These are phyloP conservation scores for Digitonthophagus gazella DNA, from an alignment of 2,888 invertebrate genomes.

Conservation along the genomic window DNA sequence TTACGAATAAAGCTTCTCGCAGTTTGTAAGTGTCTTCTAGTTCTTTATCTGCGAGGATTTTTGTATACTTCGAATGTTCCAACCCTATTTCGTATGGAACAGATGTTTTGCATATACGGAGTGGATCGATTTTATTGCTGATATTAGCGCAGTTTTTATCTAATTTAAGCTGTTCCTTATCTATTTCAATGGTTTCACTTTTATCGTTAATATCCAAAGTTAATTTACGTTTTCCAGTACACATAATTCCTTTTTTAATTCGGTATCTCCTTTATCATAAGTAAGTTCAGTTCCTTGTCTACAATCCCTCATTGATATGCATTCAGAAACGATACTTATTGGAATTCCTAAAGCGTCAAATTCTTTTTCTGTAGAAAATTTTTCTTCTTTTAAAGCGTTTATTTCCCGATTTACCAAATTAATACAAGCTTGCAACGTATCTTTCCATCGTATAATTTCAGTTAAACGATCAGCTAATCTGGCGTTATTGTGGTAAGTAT, in stretches of 20 bases:
- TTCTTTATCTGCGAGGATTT: constrained; percentile 75
- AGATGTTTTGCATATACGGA: constrained; percentile 69
- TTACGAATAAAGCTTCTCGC: constrained; percentile 76
- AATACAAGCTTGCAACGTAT: constrained; percentile 58
- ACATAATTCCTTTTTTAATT: constrained; percentile 73
- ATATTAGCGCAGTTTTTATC: constrained; percentile 78
- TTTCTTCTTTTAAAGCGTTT: constrained; percentile 64
- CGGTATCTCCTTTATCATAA: constrained; percentile 73
- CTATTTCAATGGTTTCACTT: constrained; percentile 73
- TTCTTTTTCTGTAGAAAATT: constrained; percentile 70
- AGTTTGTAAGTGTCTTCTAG: constrained; percentile 74
- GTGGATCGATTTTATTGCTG: constrained; percentile 79
- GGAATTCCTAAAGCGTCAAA: constrained; percentile 69
- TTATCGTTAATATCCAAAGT: constrained; percentile 77
- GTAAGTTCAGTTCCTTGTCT: constrained; percentile 72
- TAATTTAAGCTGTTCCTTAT: constrained; percentile 70
- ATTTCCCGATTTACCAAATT: constrained; percentile 67
- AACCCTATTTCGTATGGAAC: constrained; percentile 81
- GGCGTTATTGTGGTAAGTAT: constrained; percentile 73
- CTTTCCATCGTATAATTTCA: constrained; percentile 66
- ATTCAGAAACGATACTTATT: constrained; percentile 67
- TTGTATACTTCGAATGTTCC: constrained; percentile 72
- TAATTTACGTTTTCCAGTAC: constrained; percentile 69
- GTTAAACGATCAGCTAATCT: constrained; percentile 68
- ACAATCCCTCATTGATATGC: constrained; percentile 74